These are phyloP conservation scores for Danio jaintianensis DNA, from an alignment of 2,797 vertebrate genomes.

Conservation along the genomic window DNA sequence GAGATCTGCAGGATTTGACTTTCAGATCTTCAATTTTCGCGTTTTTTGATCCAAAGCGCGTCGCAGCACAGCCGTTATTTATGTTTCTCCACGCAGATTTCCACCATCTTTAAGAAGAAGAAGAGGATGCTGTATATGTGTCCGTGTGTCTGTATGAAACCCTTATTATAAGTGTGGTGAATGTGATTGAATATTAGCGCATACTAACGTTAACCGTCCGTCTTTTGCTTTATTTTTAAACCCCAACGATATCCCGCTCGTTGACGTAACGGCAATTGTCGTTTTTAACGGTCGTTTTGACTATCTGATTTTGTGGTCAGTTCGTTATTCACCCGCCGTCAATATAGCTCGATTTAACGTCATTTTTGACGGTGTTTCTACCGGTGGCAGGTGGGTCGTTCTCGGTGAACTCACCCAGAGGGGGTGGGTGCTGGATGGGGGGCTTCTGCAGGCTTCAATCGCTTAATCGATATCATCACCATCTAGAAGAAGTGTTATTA, in stretches of 20 bases:
- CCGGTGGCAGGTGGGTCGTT: conserved; percentile 53
- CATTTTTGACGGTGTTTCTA: conserved; percentile 10
- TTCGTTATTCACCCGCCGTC: too few relatives aligned
- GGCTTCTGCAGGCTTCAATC: conserved; percentile 7
- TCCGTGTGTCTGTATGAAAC: not conserved
- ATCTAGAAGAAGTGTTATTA: not conserved
- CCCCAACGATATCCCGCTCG: not conserved
- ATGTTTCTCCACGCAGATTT: conserved; percentile 21
- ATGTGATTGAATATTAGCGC: conserved; percentile 22
- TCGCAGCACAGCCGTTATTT: conserved; percentile 50
- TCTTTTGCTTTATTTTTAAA: conserved; percentile 45
- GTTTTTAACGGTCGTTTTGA: not conserved
- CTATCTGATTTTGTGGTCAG: not conserved
- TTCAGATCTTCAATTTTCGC: not conserved
- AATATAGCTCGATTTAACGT: not conserved
- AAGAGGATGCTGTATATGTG: not conserved
- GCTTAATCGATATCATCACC: conserved; percentile 34
- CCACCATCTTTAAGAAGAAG: conserved; percentile 15
- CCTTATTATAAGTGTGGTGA: not conserved
- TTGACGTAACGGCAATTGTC: not conserved
- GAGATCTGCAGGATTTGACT: not conserved
- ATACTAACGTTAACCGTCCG: not conserved
- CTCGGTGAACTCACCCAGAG: conserved; percentile 34
- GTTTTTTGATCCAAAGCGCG: conserved; percentile 3
- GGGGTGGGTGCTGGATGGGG: conserved; percentile 42